A percentile compares a stretch with the other conserved stretches of the same genome.
These are phyloP conservation scores for Xenopus petersii DNA, from an alignment of 2,797 vertebrate species.

Conservation along the genomic window DNA sequence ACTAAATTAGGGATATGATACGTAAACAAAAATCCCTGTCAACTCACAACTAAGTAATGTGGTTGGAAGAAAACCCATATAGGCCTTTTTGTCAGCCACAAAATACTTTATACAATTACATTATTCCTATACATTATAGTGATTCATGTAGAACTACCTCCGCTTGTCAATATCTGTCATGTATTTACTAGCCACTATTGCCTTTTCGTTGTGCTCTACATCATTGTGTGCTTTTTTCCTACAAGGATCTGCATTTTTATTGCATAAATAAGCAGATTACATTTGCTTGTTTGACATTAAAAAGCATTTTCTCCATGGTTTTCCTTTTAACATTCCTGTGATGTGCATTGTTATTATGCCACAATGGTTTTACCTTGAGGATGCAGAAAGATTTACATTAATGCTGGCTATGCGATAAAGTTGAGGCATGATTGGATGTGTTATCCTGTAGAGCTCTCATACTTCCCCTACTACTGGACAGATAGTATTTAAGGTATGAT, in stretches of 20 bases:
- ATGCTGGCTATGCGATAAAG: background rate
- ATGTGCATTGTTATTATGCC: background rate
- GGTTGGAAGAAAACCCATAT: background rate
- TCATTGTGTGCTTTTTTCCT: no score
- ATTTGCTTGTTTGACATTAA: constrained; percentile 4
- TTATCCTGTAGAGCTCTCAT: no score
- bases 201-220: background rate
- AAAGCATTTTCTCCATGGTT: background rate
- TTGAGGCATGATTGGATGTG: background rate
- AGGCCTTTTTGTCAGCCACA: background rate
- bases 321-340: background rate
- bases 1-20: no score
- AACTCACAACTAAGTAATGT: background rate
- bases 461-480: background rate
- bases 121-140: background rate
- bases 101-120: background rate
- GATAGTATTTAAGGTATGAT: no score
- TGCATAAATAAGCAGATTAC: constrained; percentile 4
- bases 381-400: background rate
- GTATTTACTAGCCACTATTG: background rate
- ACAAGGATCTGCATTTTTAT: background rate
- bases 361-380: background rate
- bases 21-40: no score
- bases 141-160: background rate
- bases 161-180: constrained; percentile 1